phyloP scores from a whole-genome alignment of 2,888 invertebrate genomes.

The Alloscopus bannaensis region DNA sequence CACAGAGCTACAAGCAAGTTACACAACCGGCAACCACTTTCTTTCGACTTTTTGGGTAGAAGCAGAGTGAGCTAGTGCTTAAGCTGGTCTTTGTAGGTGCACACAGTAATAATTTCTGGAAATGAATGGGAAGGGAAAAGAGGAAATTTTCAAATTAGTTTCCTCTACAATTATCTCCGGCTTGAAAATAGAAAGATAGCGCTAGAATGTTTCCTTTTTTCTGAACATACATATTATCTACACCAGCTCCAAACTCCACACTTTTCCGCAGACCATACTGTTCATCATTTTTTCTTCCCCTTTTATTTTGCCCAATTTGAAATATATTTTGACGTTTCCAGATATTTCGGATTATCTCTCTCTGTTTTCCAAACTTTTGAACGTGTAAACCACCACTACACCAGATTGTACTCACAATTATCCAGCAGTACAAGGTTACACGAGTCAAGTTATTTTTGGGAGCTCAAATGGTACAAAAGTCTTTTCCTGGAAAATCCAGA shows the following conservation, averaged over 20 bases:
- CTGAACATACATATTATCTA: not conserved
- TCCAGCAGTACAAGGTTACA: not conserved
- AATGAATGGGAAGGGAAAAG: slow-evolving; percentile 67
- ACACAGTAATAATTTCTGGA: slow-evolving; percentile 29
- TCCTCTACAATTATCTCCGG: slow-evolving; percentile 68
- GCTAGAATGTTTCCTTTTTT: slow-evolving; percentile 16
- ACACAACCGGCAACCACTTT: not conserved
- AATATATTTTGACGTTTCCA: slow-evolving; percentile 45
- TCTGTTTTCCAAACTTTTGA: not conserved
- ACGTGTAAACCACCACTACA: not conserved
- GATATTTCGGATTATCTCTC: slow-evolving; percentile 13
- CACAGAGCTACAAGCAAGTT: slow-evolving; percentile 28
- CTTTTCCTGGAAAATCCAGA: slow-evolving; percentile 10
- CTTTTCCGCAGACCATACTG: not conserved
- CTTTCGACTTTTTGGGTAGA: slow-evolving; percentile 2
- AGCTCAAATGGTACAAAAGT: slow-evolving; percentile 1
- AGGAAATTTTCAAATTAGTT: slow-evolving; percentile 72
- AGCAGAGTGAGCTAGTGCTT: slow-evolving; percentile 3
- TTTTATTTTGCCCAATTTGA: slow-evolving; percentile 21
- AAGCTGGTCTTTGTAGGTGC: too few species aligned
- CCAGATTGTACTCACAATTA: not conserved
- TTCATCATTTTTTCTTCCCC: slow-evolving; percentile 8
- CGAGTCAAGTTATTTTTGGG: not conserved
- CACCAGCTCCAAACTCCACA: not conserved
- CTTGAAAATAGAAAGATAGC: slow-evolving; percentile 8